Evolutionary conservation across 2,888 invertebrate species (phyloP).

Genomic region (Caenorhabditis zanzibari): DNA sequence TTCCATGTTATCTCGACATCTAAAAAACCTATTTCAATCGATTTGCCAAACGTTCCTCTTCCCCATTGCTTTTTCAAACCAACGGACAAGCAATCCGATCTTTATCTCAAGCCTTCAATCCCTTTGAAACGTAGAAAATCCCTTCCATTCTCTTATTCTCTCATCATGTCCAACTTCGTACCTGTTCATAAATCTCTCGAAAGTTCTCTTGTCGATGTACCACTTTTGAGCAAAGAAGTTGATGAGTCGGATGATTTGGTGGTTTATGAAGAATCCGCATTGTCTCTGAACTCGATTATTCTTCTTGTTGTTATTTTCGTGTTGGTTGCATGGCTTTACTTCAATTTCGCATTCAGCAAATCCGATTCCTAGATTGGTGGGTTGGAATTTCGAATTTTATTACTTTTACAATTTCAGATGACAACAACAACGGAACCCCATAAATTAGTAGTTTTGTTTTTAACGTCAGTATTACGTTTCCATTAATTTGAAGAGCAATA

Average conservation of each 20-base stretch:
- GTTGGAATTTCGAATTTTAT: background rate
- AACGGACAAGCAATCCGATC: background rate
- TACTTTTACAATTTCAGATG: background rate
- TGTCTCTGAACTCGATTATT: background rate
- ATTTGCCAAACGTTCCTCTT: constrained; percentile 12
- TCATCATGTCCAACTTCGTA: constrained; percentile 12
- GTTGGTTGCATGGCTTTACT: background rate
- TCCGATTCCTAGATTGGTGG: background rate
- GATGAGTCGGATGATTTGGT: background rate
- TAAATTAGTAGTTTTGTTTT: background rate
- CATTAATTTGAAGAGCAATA: background rate
- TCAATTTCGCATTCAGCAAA: background rate
- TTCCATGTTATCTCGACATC: constrained; percentile 3
- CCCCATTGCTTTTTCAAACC: background rate
- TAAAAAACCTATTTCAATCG: background rate
- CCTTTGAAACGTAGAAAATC: background rate
- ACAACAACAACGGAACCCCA: background rate
- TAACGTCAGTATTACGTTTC: background rate
- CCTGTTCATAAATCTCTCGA: constrained; percentile 33
- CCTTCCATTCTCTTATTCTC: too few relatives aligned
- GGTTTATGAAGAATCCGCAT: background rate
- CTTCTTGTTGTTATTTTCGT: background rate
- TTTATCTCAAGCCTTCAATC: constrained; percentile 7
- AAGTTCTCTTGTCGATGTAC: constrained; percentile 15
- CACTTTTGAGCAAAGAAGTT: constrained; percentile 9